Conservation (phyloP, 2,113 vertebrate genomes). For the Setophaga petechia region DNA sequence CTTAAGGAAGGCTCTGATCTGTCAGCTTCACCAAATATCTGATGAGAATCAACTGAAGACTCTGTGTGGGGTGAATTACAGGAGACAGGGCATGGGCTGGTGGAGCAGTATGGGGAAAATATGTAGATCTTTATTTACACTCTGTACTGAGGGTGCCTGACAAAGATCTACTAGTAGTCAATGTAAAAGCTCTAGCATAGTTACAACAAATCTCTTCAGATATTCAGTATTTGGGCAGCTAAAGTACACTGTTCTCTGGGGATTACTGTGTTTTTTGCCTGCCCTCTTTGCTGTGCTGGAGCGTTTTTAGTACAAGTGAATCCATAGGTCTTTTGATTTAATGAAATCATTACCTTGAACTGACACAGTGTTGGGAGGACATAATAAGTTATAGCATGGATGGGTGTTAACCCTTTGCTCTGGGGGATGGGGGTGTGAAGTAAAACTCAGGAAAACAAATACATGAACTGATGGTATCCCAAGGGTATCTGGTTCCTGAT, state of each 20-base stretch:
- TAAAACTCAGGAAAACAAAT: neutral
- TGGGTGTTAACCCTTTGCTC: neutral
- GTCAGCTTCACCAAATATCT: neutral
- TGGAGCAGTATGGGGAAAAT: neutral
- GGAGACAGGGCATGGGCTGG: neutral
- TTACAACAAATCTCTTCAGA: neutral
- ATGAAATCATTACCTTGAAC: neutral
- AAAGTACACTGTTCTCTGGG: neutral
- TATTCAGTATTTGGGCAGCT: neutral
- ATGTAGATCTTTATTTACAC: neutral
- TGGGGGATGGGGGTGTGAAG: rapidly evolving
- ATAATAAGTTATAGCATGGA: neutral
- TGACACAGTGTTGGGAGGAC: neutral
- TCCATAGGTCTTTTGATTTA: neutral
- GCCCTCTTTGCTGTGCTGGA: neutral
- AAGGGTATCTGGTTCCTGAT: neutral
- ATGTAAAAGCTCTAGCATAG: neutral
- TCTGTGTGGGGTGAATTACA: neutral
- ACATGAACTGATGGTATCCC: neutral
- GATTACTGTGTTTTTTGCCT: neutral
- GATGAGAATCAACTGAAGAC: neutral
- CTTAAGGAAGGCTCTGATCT: neutral
- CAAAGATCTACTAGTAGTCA: neutral
- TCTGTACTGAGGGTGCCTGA: neutral
- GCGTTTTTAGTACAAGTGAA: neutral